These are phyloP conservation scores for Capitella teleta DNA, from an alignment of 1,140 invertebrate genomes.

Conservation along the genomic window DNA sequence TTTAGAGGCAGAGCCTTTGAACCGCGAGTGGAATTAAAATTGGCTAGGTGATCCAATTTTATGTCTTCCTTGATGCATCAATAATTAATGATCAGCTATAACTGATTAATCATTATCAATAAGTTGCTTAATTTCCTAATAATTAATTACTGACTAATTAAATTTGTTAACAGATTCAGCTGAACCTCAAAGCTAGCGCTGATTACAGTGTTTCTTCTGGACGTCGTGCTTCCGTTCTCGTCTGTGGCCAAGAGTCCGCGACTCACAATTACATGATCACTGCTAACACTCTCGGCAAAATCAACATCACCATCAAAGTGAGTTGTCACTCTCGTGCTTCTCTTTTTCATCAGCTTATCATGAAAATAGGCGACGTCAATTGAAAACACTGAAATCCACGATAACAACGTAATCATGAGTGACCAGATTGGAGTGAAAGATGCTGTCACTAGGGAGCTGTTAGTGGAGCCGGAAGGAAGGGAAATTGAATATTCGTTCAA, in stretches of 20 bases:
- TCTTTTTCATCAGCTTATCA: not conserved
- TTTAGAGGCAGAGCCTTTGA: not conserved
- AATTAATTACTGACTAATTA: not conserved
- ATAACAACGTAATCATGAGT: not conserved
- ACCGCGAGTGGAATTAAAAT: too few species aligned
- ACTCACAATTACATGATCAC: not conserved
- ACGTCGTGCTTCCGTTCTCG: not conserved
- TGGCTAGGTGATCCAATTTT: too few species aligned
- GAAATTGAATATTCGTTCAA: not conserved
- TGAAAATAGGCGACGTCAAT: not conserved
- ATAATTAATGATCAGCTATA: too few species aligned
- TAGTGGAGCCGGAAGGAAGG: not conserved
- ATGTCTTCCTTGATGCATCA: too few species aligned
- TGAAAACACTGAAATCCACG: not conserved
- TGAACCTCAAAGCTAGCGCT: not conserved
- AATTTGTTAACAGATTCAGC: not conserved
- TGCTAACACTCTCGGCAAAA: not conserved
- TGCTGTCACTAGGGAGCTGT: not conserved
- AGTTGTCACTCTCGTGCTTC: not conserved
- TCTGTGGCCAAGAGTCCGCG: not conserved
- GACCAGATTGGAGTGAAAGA: not conserved
- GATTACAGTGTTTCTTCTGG: not conserved
- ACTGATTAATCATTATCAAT: not conserved
- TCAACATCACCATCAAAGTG: not conserved
- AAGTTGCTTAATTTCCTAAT: not conserved